A percentile compares a stretch with the other conserved stretches of the same genome.
Conservation (phyloP, 2,113 vertebrate genomes). For the Gallinago undulata region DNA sequence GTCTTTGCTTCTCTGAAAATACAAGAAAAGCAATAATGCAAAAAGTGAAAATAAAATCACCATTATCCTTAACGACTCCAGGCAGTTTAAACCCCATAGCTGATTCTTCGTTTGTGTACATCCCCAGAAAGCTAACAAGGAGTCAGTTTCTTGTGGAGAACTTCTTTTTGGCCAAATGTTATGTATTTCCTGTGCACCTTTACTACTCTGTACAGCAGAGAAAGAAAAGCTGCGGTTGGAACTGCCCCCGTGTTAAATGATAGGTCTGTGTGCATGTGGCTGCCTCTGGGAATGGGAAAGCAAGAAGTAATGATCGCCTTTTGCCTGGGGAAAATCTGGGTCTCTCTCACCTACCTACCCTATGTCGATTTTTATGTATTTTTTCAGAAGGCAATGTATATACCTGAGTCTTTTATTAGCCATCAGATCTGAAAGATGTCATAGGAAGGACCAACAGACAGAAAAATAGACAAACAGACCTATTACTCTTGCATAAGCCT, state of each 20-base stretch:
- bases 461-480: background rate
- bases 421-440: background rate
- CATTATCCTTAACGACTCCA: background rate
- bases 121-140: conserved; percentile 45
- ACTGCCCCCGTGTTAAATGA: background rate
- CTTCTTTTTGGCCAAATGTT: conserved; percentile 41
- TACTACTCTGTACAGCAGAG: background rate
- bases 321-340: background rate
- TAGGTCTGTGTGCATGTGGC: accelerated
- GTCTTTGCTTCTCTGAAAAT: background rate
- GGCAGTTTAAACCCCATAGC: conserved; percentile 9
- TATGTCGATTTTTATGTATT: background rate
- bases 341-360: background rate
- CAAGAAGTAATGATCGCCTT: background rate
- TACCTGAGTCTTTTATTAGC: background rate
- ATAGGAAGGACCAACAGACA: background rate
- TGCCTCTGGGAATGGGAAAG: background rate
- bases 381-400: background rate
- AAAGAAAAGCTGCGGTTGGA: background rate
- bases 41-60: background rate
- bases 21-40: background rate
- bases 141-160: conserved; percentile 62
- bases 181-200: background rate
- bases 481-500: background rate
- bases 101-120: background rate